Evolutionary conservation across 2,797 vertebrate species (phyloP).

Genomic region (Hafferia zeledoni): DNA sequence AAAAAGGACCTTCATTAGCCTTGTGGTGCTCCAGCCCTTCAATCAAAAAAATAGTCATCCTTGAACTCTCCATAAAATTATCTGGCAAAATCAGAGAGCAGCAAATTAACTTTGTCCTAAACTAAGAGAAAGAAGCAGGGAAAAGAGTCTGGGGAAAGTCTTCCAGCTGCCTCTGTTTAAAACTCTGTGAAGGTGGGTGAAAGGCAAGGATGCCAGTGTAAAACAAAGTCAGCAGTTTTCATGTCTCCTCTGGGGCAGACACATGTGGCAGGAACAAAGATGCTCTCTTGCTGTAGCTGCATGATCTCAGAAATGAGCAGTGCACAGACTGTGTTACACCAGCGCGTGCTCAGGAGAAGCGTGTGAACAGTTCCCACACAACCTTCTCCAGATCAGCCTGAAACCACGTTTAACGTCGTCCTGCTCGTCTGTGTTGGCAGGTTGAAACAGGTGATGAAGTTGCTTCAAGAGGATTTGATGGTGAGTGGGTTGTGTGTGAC

Average conservation of each 20-base stretch:
- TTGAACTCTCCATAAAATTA: not conserved
- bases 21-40: not conserved
- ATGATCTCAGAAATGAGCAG: not conserved
- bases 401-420: not conserved
- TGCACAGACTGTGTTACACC: rapidly evolving
- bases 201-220: not conserved
- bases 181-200: not conserved
- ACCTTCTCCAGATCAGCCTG: not conserved
- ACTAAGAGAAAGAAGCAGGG: not conserved
- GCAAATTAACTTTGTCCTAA: not conserved
- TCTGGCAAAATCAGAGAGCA: not conserved
- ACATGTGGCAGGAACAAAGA: not conserved
- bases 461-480: not conserved
- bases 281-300: not conserved
- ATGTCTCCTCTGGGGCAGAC: not conserved
- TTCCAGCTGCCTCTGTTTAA: not conserved
- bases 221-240: not conserved
- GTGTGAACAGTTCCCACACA: not conserved
- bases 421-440: not conserved
- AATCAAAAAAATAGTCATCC: not conserved
- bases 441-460: not conserved
- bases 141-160: not conserved
- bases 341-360: not conserved
- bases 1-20: not conserved
- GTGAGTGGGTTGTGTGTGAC: not conserved